These are phyloP conservation scores for Microchrysa polita DNA, from an alignment of 2,888 invertebrate species.

Conservation along the genomic window DNA sequence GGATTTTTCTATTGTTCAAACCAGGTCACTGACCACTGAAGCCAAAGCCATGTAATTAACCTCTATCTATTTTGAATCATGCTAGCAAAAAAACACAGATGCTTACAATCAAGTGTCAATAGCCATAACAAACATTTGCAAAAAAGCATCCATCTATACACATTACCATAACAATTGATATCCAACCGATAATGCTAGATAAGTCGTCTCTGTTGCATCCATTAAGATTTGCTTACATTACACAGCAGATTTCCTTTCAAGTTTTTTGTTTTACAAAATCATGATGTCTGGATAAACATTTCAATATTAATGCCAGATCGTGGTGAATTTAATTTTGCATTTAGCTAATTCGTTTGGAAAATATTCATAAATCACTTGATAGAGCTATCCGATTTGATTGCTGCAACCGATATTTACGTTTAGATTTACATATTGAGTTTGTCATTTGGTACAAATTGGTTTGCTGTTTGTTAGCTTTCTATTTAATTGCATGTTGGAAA, in stretches of 20 bases:
- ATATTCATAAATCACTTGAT: constrained; percentile 8
- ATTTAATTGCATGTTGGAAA: constrained; percentile 15
- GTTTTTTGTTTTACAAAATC: background rate
- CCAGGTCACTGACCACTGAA: background rate
- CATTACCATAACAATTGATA: background rate
- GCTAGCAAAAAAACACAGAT: background rate
- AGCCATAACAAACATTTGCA: background rate
- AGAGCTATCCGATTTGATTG: background rate
- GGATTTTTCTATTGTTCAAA: too few species aligned
- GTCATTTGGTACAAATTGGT: background rate
- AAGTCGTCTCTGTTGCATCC: background rate
- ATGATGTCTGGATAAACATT: background rate
- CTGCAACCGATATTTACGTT: background rate
- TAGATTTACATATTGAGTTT: background rate
- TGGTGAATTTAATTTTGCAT: background rate
- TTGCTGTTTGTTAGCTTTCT: constrained; percentile 30
- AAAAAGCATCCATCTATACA: too few species aligned
- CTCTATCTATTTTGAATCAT: background rate
- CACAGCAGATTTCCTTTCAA: background rate
- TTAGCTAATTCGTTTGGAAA: background rate
- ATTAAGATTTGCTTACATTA: background rate
- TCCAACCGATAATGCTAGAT: background rate
- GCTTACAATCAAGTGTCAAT: background rate
- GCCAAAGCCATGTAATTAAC: background rate
- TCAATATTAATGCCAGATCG: too few species aligned